Percentiles rank a stretch among this genome's conserved stretches.
These are phyloP conservation scores for Stramonita haemastoma DNA, from an alignment of 2,888 invertebrate species.

Conservation along the genomic window DNA sequence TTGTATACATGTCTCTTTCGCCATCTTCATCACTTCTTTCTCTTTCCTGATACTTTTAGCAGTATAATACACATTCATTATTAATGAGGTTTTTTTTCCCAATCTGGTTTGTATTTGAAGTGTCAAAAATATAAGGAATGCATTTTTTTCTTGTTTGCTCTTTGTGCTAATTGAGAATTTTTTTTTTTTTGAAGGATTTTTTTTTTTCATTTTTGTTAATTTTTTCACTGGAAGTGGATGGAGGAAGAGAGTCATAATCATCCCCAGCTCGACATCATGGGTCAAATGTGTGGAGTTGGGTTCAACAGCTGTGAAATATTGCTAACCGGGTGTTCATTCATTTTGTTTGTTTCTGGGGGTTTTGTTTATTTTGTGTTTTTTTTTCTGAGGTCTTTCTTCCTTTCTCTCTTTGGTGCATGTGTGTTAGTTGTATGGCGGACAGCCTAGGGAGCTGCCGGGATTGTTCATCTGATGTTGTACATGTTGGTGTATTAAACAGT, in stretches of 20 bases:
- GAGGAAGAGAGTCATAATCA: no score
- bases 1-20: background rate
- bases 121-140: no score
- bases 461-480: slow-evolving; percentile 34
- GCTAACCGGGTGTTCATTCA: slow-evolving; percentile 2
- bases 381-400: background rate
- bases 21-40: background rate
- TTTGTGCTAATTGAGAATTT: no score
- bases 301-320: slow-evolving; percentile 10
- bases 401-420: background rate
- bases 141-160: no score
- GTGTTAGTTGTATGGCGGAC: background rate
- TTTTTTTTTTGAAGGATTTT: no score
- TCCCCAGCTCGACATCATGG: background rate
- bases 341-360: background rate
- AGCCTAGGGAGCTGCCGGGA: background rate
- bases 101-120: background rate
- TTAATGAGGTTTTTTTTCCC: background rate
- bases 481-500: slow-evolving; percentile 33
- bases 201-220: no score
- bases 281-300: background rate
- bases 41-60: background rate
- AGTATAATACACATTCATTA: background rate
- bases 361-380: background rate
- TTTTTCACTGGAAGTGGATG: no score